Percentiles rank a stretch among this genome's conserved stretches.
These are phyloP conservation scores for Alethe diademata DNA, from an alignment of 2,113 vertebrate genomes.

Conservation along the genomic window DNA sequence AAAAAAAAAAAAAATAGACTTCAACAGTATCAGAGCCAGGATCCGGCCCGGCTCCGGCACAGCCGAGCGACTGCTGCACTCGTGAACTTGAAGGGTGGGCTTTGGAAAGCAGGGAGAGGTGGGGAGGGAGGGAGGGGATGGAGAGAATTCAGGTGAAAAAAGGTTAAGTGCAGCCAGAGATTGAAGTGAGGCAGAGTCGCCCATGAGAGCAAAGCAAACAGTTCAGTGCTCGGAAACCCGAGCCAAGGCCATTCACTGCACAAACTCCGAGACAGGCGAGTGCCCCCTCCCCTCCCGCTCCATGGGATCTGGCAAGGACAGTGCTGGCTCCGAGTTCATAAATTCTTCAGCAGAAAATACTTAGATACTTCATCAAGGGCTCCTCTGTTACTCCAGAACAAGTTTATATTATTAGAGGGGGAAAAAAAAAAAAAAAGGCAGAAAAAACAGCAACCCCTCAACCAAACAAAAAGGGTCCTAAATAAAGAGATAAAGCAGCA, in stretches of 20 bases:
- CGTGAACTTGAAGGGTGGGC: slow-evolving; percentile 36
- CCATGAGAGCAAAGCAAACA: slow-evolving; percentile 61
- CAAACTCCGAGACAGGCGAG: neutral
- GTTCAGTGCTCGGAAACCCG: slow-evolving; percentile 31
- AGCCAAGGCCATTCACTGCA: slow-evolving; percentile 51
- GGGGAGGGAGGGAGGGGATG: neutral
- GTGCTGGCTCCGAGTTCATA: slow-evolving; percentile 62
- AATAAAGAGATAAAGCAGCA: slow-evolving; percentile 61
- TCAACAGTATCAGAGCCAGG: slow-evolving; percentile 16
- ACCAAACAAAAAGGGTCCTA: slow-evolving; percentile 48
- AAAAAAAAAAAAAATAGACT: neutral
- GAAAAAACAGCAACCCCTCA: neutral
- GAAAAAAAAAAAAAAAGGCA: accelerated
- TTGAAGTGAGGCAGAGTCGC: slow-evolving; percentile 43
- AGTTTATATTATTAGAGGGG: slow-evolving; percentile 51
- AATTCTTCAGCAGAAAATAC: slow-evolving; percentile 69
- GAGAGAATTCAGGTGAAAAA: slow-evolving; percentile 48
- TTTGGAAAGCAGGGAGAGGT: neutral
- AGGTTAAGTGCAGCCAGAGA: slow-evolving; percentile 61
- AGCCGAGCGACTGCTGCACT: neutral
- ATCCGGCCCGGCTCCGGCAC: neutral
- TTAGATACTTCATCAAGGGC: slow-evolving; percentile 67
- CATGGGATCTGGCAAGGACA: slow-evolving; percentile 56
- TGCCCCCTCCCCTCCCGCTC: slow-evolving; percentile 40
- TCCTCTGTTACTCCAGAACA: slow-evolving; percentile 64